A percentile compares a stretch with the other conserved stretches of the same genome.
Evolutionary conservation across 1,140 invertebrate genomes (phyloP).

Genomic region (Pseudoatta argentina): DNA sequence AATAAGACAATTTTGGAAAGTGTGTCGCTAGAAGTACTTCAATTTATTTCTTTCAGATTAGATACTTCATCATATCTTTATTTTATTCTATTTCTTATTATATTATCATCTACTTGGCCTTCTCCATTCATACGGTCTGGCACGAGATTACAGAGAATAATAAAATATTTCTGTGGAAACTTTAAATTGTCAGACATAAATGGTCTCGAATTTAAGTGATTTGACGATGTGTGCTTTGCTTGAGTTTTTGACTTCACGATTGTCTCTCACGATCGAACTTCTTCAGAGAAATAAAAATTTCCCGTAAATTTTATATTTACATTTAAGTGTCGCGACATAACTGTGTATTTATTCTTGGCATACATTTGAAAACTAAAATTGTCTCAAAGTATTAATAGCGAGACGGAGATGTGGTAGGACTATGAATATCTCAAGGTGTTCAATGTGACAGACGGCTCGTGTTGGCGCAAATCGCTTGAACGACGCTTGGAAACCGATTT

Average conservation of each 20-base stretch:
- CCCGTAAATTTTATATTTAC: slow-evolving; percentile 16
- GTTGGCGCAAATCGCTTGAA: slow-evolving; percentile 11
- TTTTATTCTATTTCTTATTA: not conserved
- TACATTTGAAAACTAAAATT: slow-evolving; percentile 66
- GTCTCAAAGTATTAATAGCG: slow-evolving; percentile 70
- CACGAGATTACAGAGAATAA: not conserved
- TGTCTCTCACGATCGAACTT: not conserved
- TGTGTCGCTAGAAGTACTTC: not conserved
- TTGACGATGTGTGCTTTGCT: not conserved
- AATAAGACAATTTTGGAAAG: slow-evolving; percentile 16
- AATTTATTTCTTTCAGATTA: slow-evolving; percentile 44
- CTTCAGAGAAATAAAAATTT: not conserved
- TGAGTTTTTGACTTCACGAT: not conserved
- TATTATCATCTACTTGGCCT: not conserved
- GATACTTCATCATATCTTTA: not conserved
- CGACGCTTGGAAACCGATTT: not conserved
- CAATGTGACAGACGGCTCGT: slow-evolving; percentile 43
- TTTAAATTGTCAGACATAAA: not conserved
- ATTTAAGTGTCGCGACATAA: slow-evolving; percentile 18
- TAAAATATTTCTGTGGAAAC: not conserved
- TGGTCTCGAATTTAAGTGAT: not conserved
- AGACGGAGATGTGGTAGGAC: slow-evolving; percentile 54
- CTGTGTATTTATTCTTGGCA: slow-evolving; percentile 73
- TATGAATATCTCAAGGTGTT: slow-evolving; percentile 81
- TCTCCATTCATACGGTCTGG: not conserved